A percentile compares a stretch with the other conserved stretches of the same genome.
Evolutionary conservation across 2,797 vertebrate genomes (phyloP).

Genomic region (Capromys pilorides): DNA sequence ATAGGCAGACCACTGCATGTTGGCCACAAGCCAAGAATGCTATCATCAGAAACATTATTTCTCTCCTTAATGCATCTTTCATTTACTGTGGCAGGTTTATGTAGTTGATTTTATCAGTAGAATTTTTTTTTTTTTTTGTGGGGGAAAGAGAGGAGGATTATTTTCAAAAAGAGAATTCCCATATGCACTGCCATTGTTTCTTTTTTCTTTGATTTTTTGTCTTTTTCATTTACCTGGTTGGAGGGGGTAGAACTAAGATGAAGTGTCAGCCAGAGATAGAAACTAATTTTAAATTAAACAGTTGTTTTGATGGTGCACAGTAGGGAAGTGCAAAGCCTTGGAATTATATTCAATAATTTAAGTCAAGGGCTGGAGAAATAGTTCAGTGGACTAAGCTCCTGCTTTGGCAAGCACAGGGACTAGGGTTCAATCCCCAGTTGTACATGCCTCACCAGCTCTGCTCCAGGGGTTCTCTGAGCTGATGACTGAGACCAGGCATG

Average conservation of each 20-base stretch:
- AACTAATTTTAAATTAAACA: constrained; percentile 35
- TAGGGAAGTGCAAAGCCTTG: neutral
- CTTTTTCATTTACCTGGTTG: neutral
- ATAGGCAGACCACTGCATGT: constrained; percentile 71
- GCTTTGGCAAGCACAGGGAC: too few relatives aligned
- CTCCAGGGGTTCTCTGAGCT: too few relatives aligned
- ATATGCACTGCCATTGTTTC: neutral
- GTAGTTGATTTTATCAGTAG: constrained; percentile 12
- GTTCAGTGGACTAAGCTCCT: too few relatives aligned
- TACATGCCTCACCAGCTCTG: too few relatives aligned
- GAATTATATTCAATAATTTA: neutral
- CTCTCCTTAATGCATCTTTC: constrained; percentile 45
- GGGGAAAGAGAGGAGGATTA: neutral
- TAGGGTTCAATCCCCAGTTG: too few relatives aligned
- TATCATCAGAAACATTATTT: constrained; percentile 69
- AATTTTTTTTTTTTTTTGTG: neutral
- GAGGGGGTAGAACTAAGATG: neutral
- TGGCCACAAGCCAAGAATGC: constrained; percentile 64
- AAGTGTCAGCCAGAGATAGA: neutral
- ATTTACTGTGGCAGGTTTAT: constrained; percentile 49
- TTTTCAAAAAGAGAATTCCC: constrained; percentile 13
- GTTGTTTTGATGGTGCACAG: neutral
- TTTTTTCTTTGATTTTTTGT: neutral
- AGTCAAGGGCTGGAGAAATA: too few relatives aligned
- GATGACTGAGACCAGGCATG: too few relatives aligned